Conservation (phyloP, 1,140 invertebrate genomes). For the Tetraneura akinire region DNA sequence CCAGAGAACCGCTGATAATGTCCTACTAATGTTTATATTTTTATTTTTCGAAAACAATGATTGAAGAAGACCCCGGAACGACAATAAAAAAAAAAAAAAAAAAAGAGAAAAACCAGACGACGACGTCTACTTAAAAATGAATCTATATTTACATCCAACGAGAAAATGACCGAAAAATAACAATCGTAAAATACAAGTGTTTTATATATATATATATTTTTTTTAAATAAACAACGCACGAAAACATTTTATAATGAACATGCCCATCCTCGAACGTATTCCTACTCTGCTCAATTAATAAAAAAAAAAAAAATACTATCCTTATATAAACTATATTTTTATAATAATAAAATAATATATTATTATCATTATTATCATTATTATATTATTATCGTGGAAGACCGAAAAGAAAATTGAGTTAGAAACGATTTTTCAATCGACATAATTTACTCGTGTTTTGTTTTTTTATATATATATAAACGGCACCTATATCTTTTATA, state of each 20-base stretch:
- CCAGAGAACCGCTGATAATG: neutral
- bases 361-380: neutral
- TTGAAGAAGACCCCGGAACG: neutral
- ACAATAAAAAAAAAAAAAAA: neutral
- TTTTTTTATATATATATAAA: neutral
- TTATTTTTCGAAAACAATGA: neutral
- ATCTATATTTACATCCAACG: constrained; percentile 28
- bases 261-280: neutral
- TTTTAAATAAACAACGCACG: neutral
- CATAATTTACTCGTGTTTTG: neutral
- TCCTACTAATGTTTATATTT: neutral
- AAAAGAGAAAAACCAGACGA: neutral
- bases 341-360: constrained; percentile 6
- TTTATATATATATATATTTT: neutral
- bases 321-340: no score
- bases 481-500: neutral
- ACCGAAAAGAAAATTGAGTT: neutral
- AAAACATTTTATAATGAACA: neutral
- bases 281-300: neutral
- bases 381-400: neutral
- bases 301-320: no score
- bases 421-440: constrained; percentile 21
- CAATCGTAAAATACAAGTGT: neutral
- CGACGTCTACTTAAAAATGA: constrained; percentile 18
- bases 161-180: constrained; percentile 23